A percentile compares a stretch with the other conserved stretches of the same genome.
Conservation (phyloP, 2,888 invertebrate genomes). For the Andrena bucephala region DNA sequence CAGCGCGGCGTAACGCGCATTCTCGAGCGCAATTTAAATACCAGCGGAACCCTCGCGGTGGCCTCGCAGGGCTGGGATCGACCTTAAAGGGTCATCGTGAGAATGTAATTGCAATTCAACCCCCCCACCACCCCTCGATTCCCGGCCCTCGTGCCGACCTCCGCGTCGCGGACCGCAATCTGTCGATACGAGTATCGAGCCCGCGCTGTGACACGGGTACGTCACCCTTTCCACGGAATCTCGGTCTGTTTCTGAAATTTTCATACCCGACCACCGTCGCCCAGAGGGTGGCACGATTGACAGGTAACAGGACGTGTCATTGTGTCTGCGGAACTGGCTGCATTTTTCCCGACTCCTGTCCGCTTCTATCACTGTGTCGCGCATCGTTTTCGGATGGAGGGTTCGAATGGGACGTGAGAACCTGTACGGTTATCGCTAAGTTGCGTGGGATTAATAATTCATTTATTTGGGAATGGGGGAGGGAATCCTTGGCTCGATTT, state of each 20-base stretch:
- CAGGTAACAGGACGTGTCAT: slow-evolving; percentile 45
- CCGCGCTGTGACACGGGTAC: slow-evolving; percentile 44
- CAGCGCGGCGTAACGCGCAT: slow-evolving; percentile 15
- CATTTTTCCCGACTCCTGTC: slow-evolving; percentile 12
- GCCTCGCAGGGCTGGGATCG: not conserved
- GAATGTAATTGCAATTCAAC: slow-evolving; percentile 66
- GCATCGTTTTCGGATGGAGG: not conserved
- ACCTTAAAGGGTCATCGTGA: slow-evolving; percentile 61
- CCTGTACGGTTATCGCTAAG: not conserved
- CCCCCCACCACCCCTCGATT: slow-evolving; percentile 12
- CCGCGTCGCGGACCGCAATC: slow-evolving; percentile 28
- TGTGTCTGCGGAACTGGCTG: slow-evolving; percentile 8
- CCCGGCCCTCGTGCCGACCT: not conserved
- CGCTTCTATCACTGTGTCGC: slow-evolving; percentile 2
- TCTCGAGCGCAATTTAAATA: slow-evolving; percentile 68
- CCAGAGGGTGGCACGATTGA: slow-evolving; percentile 22
- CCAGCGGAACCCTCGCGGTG: slow-evolving; percentile 28
- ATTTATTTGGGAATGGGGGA: slow-evolving; percentile 21
- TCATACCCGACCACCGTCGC: slow-evolving; percentile 32
- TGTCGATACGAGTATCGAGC: slow-evolving; percentile 60
- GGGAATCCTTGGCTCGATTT: no score
- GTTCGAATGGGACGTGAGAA: not conserved
- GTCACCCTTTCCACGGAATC: slow-evolving; percentile 20
- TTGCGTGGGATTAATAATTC: not conserved
- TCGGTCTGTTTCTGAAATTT: slow-evolving; percentile 53